Base-by-base conservation (phyloP, 2,888 invertebrate genomes). In the Vesta saturnalis region DNA sequence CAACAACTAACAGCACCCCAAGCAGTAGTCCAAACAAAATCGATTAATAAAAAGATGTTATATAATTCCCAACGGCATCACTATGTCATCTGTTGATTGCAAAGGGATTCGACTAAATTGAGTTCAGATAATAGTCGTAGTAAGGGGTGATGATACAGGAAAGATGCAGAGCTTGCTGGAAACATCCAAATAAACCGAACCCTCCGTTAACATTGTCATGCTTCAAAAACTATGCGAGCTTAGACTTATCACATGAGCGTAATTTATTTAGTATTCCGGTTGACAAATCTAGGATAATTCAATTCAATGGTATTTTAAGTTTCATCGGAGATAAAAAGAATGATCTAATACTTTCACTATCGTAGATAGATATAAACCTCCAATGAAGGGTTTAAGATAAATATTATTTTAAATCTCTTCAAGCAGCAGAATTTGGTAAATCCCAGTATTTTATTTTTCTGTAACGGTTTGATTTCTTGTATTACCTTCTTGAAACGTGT, bases 1-100 rank as follows among this genome's bases (percentile, higher is more conserved):
- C 76, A 78, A 72, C 72, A 76, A 74, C 72, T 72, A 79, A 79
- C 77, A 76, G 74, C 78, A 75, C 81, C 79, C 81, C 60, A 65
- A 75, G 78, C 80, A 74, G 76, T 76, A 80, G 80, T 80, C 77
- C 76, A 73, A 74, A 74, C 77, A 77, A 78, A 80, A 81, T 81
- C 81, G 81, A 81, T 81, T 81, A 81, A 81, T 81, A 81, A 81
- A 80, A 80, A 81, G 79, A 80, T 79, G 81, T 79, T 80, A 77
- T 77, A 74, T 79, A 79, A 80, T 78, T 79, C 80, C 80, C 80
- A 66, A 64, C 65, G 77, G 78, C 74, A 66, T 74, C 74, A 71
- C 78, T 77, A 77, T 81, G 81, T 81, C 81, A 81, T 81, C 81
- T 81, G 81, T 81, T 81, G 81, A 81, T 80, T 81, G 80, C 80